Percentiles rank a stretch among this genome's conserved stretches.
Conservation (phyloP, 2,888 invertebrate species). For the Neoitamus cyanurus region DNA sequence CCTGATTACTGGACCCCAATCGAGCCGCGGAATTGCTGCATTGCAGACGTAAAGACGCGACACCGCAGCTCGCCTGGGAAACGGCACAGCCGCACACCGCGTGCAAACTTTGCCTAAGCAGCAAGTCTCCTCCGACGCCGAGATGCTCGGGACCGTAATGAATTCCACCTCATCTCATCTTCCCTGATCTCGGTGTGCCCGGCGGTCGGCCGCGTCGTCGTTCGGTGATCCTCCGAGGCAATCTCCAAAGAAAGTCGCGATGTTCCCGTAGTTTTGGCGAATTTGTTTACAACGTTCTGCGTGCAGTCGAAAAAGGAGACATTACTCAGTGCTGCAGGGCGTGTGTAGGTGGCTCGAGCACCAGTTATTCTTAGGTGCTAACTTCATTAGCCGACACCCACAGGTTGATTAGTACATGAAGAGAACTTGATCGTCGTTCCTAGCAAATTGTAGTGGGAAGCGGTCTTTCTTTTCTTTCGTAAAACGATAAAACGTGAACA, state of each 20-base stretch:
- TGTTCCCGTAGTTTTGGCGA: neutral
- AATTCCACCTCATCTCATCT: neutral
- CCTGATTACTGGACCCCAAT: neutral
- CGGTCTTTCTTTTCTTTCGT: neutral
- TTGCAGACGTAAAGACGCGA: neutral
- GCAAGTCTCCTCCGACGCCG: neutral
- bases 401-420: constrained; percentile 28
- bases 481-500: neutral
- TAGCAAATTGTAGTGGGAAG: constrained; percentile 1
- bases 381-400: constrained; percentile 21
- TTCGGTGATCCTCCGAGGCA: neutral
- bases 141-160: neutral
- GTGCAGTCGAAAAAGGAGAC: constrained; percentile 8
- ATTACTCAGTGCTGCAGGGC: neutral
- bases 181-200: neutral
- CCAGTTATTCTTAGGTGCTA: constrained; percentile 20
- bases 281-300: constrained; percentile 3
- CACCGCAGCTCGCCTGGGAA: neutral
- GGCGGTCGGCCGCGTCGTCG: neutral
- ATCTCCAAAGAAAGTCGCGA: neutral
- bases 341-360: neutral
- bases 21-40: neutral
- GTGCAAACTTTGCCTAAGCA: neutral
- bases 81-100: neutral
- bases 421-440: neutral